Base-by-base conservation (phyloP, 2,113 vertebrate species). In the Setophaga petechia region DNA sequence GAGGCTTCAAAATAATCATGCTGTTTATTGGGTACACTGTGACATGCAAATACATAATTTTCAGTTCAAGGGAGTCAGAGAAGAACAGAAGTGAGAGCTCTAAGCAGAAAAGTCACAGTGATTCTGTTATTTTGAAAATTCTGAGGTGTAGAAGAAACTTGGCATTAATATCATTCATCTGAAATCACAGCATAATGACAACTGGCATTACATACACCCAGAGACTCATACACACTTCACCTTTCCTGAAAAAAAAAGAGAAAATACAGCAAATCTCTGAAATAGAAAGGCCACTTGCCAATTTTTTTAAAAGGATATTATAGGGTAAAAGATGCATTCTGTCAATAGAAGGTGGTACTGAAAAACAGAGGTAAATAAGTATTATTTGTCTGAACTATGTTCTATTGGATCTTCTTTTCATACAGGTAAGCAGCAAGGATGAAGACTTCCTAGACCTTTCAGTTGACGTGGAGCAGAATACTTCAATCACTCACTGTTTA, bases 391-490 rank as follows among this genome's bases (percentile, higher is more conserved):
- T 77, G 44, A 71, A 33, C 27, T 67, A 0, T 80, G 24, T 44
- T 52, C 22, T 88, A 0, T 52, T 78, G 41, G 12, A 14, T 93
- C 55, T 93, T 22, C 14, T 95, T 96, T 95, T 49, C 63, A 44
- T 96, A 59, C 94, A 98, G 98, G 97, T 98, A 98, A 98, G 98
- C 97, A 98, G 98, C 97, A 98, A 98, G 98, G 98, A 98, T 97
- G 98, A 98, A 97, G 98, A 98, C 90, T 98, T 98, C 97, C 95
- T 98, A 98, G 98, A 98, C 80, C 98, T 98, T 97, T 98, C 98
- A 87, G 98, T 98, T 95, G 98, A 98, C 13, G 98, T 98, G 92
- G 98, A 98, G 90, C 98, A 98, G 96, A 98, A 98, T 93, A 98
- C 98, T 97, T 98, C 98, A 75, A 98, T 98, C 86, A 98, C 98